Conservation (phyloP, 2,888 invertebrate genomes). For the Ischnura elegans region DNA sequence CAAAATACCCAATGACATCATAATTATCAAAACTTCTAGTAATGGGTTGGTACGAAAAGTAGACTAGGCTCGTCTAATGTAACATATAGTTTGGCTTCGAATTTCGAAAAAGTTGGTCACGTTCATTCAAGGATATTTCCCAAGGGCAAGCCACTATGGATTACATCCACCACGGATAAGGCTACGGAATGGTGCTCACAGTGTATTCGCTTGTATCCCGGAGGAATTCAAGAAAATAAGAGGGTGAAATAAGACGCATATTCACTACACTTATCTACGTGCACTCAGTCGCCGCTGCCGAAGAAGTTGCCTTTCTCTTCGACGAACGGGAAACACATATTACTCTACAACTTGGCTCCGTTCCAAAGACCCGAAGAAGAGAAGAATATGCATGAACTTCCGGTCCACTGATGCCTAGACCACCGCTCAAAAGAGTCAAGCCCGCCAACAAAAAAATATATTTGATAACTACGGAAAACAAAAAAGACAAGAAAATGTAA, state of each 20-base stretch:
- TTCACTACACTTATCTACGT: not conserved
- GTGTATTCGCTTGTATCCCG: not conserved
- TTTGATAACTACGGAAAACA: not conserved
- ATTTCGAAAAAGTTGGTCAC: no score
- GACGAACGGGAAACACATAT: not conserved
- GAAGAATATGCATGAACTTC: not conserved
- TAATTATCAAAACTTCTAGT: no score
- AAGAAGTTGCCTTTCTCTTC: not conserved
- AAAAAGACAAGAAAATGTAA: conserved; percentile 34
- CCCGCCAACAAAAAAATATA: not conserved
- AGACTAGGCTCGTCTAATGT: no score
- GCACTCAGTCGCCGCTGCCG: not conserved
- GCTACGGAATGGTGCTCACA: not conserved
- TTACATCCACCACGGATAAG: not conserved
- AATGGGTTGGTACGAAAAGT: no score
- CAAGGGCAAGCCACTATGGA: not conserved
- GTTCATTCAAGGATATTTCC: no score
- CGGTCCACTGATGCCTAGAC: conserved; percentile 41
- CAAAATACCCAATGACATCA: no score
- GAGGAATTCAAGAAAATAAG: not conserved
- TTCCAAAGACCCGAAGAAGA: not conserved
- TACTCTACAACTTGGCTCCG: not conserved
- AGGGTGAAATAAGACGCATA: not conserved
- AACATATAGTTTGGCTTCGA: no score
- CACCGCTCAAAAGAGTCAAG: conserved; percentile 24